phyloP scores from a whole-genome alignment of 2,797 vertebrate species.

The Paguma larvata region DNA sequence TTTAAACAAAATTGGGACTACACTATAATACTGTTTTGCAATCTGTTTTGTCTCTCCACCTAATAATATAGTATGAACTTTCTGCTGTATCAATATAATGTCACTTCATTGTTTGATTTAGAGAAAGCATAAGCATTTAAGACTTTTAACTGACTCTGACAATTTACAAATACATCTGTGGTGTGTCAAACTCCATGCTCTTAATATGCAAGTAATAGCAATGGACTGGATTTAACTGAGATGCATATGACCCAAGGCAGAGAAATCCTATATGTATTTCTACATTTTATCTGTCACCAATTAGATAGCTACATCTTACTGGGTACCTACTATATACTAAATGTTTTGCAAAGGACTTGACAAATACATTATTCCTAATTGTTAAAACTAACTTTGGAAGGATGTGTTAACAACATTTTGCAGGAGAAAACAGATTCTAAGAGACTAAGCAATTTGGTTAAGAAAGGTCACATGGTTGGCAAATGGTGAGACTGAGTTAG shows the following conservation, averaged over 20 bases:
- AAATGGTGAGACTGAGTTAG: background rate
- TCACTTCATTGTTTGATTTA: background rate
- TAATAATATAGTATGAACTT: background rate
- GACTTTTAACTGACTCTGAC: background rate
- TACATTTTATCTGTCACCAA: background rate
- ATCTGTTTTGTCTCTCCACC: background rate
- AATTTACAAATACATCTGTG: background rate
- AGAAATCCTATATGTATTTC: background rate
- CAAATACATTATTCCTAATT: background rate
- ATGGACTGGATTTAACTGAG: background rate
- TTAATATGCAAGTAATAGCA: background rate
- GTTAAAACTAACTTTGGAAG: background rate
- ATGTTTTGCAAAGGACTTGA: background rate
- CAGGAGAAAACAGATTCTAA: background rate
- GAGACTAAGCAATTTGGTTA: background rate
- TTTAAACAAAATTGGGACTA: background rate
- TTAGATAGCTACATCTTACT: background rate
- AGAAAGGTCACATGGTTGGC: background rate
- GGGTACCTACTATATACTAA: background rate
- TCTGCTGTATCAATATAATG: background rate
- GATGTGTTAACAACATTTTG: background rate
- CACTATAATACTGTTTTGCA: background rate
- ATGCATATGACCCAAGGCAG: background rate
- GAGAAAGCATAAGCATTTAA: background rate
- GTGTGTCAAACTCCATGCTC: background rate